These are phyloP conservation scores for Halocynthia aurantium DNA, from an alignment of 23 tunicate genomes.

Conservation along the genomic window DNA sequence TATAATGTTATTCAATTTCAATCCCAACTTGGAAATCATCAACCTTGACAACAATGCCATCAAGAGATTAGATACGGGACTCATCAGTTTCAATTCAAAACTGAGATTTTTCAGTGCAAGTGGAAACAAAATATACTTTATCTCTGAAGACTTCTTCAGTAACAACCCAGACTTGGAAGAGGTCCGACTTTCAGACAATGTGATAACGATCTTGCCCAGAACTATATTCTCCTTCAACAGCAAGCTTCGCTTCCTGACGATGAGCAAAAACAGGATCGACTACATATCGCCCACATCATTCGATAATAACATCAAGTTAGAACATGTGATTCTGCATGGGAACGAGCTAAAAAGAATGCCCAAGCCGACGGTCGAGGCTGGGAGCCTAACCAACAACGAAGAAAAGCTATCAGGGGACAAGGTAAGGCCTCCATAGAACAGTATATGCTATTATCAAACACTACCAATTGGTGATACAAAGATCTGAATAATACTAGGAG, in stretches of 20 bases:
- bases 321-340: constrained; percentile 45
- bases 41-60: constrained; percentile 47
- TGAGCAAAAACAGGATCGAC: constrained; percentile 23
- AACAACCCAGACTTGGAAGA: constrained; percentile 28
- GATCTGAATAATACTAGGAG: no score
- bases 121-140: constrained; percentile 29
- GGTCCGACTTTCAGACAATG: constrained; percentile 55
- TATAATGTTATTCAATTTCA: constrained; percentile 20
- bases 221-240: constrained; percentile 1
- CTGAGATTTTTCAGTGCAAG: constrained; percentile 47
- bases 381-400: not conserved
- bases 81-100: constrained; percentile 22
- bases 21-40: constrained; percentile 28
- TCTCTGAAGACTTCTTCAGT: constrained; percentile 36
- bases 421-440: not conserved
- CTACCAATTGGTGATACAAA: no score
- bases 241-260: constrained; percentile 6
- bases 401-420: not conserved
- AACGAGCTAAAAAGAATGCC: constrained; percentile 35
- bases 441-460: no score
- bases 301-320: constrained; percentile 26
- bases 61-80: constrained; percentile 27
- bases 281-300: constrained; percentile 44
- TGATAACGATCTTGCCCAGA: constrained; percentile 12
- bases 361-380: not conserved